These are phyloP conservation scores for Tolmerus cingulatus DNA, from an alignment of 2,888 invertebrate species.

Conservation along the genomic window DNA sequence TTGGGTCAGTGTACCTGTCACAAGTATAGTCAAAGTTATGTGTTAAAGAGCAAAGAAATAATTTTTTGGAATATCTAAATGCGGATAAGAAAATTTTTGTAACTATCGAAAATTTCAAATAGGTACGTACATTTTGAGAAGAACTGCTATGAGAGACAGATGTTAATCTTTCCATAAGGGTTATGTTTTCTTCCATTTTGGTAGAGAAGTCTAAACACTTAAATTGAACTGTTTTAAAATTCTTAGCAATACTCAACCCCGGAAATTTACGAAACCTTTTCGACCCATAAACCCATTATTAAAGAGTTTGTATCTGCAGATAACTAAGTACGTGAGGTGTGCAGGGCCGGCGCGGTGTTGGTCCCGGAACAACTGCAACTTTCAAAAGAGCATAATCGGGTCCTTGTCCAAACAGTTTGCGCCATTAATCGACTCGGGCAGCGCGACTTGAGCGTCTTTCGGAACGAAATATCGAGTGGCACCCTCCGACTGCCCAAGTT, in stretches of 20 bases:
- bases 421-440: constrained; percentile 21
- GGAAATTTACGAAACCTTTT: background rate
- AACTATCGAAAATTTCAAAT: no score
- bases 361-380: background rate
- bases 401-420: background rate
- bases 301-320: background rate
- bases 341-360: background rate
- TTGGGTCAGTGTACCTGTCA: no score
- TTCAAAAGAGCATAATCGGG: background rate
- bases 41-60: no score
- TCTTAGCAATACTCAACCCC: background rate
- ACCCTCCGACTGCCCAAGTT: background rate
- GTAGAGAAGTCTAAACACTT: no score
- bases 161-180: no score
- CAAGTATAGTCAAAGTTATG: no score
- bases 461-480: background rate
- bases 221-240: background rate
- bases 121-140: no score
- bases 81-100: no score
- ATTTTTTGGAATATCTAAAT: no score
- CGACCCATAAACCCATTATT: background rate
- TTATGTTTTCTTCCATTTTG: no score
- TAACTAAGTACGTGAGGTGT: background rate
- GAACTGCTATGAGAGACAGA: no score
- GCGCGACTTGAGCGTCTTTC: background rate